Conservation (phyloP, 2,113 vertebrate genomes). For the Calidris pugnax region DNA sequence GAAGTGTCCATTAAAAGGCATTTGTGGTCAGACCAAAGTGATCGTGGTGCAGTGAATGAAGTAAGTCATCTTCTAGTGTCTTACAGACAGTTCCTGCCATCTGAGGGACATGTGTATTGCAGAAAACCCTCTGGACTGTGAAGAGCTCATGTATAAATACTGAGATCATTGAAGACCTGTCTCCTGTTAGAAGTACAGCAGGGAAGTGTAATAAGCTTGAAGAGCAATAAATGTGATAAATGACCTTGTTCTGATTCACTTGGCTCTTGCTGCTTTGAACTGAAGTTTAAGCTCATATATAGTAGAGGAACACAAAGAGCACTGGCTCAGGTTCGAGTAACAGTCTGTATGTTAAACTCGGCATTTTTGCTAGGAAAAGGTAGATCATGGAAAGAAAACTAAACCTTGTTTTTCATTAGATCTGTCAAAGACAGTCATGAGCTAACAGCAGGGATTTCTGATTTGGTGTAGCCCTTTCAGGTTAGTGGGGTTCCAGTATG, state of each 20-base stretch:
- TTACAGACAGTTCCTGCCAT: background rate
- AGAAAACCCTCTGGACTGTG: background rate
- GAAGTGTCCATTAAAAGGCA: background rate
- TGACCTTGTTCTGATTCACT: background rate
- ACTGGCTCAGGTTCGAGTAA: background rate
- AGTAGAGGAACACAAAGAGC: background rate
- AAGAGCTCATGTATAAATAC: background rate
- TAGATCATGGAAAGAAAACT: background rate
- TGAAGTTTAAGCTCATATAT: background rate
- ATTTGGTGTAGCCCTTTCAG: background rate
- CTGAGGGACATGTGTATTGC: background rate
- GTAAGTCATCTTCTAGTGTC: background rate
- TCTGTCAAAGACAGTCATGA: background rate
- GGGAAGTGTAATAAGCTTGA: background rate
- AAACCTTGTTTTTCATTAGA: background rate
- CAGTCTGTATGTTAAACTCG: background rate
- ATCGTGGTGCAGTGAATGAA: background rate
- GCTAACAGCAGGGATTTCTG: background rate
- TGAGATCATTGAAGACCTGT: background rate
- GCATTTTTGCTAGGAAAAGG: background rate
- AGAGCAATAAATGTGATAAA: background rate
- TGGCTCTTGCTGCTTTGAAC: background rate
- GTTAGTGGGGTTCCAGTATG: background rate
- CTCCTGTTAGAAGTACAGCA: background rate
- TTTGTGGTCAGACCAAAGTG: background rate